phyloP scores from a whole-genome alignment of 2,888 invertebrate species.

The Hyles lineata region DNA sequence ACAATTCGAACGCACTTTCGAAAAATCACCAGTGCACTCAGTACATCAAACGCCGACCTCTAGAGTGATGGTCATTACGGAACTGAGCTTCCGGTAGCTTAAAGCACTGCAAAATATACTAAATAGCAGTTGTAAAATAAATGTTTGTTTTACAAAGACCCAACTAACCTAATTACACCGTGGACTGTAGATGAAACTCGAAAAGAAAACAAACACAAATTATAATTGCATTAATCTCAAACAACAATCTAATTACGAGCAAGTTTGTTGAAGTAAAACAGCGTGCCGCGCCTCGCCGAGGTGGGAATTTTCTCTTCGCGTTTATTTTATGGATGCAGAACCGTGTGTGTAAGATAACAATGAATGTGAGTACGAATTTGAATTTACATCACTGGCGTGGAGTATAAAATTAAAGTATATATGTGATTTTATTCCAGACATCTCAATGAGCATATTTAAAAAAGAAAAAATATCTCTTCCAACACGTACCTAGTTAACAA shows the following conservation, averaged over 20 bases:
- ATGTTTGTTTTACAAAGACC: not conserved
- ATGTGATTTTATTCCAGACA: no score
- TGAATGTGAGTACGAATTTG: not conserved
- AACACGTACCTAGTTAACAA: no score
- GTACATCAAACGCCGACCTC: no score
- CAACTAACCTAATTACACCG: conserved; percentile 5
- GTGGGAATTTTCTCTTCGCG: conserved; percentile 33
- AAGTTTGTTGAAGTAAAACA: conserved; percentile 23
- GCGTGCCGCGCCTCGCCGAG: conserved; percentile 36
- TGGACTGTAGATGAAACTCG: conserved; percentile 36
- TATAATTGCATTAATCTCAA: conserved; percentile 58
- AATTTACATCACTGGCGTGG: not conserved
- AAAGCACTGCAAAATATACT: no score
- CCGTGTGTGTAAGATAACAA: not conserved
- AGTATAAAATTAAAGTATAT: no score
- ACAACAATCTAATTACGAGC: conserved; percentile 57
- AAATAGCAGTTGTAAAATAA: no score
- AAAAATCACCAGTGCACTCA: no score
- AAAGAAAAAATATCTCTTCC: no score
- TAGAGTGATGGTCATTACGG: no score
- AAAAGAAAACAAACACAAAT: conserved; percentile 28
- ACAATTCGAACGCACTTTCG: no score
- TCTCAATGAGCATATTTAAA: no score
- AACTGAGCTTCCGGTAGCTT: no score
- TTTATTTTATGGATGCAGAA: not conserved